These are phyloP conservation scores for Gymnobelideus leadbeateri DNA, from an alignment of 2,113 vertebrate species.

Conservation along the genomic window DNA sequence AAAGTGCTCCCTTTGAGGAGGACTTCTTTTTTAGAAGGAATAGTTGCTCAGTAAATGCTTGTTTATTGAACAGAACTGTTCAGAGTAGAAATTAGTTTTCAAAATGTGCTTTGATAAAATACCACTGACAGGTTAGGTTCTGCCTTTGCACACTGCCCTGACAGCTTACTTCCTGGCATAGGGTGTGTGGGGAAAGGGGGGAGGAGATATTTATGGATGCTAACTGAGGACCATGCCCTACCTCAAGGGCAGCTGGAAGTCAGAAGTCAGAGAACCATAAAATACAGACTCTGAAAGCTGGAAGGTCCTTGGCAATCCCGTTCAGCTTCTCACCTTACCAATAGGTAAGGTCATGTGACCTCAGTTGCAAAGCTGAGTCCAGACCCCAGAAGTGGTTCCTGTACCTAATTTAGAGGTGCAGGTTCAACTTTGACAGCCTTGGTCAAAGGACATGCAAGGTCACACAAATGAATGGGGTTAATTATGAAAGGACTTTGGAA, in stretches of 20 bases:
- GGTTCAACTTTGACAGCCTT: neutral
- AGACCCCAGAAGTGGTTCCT: neutral
- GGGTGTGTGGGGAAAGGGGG: neutral
- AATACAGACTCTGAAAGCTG: neutral
- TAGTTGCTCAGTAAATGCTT: neutral
- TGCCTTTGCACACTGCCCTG: accelerated
- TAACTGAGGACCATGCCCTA: neutral
- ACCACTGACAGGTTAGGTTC: neutral
- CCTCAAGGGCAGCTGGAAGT: neutral
- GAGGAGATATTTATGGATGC: neutral
- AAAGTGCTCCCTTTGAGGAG: neutral
- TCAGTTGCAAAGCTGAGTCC: neutral
- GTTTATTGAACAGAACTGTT: neutral
- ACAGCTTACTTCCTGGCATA: neutral
- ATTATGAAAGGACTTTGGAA: neutral
- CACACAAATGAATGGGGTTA: neutral
- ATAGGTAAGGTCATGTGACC: neutral
- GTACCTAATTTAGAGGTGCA: neutral
- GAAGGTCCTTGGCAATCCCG: neutral
- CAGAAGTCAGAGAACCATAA: neutral
- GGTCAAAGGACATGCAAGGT: neutral
- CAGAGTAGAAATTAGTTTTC: neutral
- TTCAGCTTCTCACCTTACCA: neutral
- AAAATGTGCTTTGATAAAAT: neutral
- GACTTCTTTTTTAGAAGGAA: neutral